A percentile compares a stretch with the other conserved stretches of the same genome.
These are phyloP conservation scores for Harpegnathos saltator DNA, from an alignment of 1,140 invertebrate species.

Conservation along the genomic window DNA sequence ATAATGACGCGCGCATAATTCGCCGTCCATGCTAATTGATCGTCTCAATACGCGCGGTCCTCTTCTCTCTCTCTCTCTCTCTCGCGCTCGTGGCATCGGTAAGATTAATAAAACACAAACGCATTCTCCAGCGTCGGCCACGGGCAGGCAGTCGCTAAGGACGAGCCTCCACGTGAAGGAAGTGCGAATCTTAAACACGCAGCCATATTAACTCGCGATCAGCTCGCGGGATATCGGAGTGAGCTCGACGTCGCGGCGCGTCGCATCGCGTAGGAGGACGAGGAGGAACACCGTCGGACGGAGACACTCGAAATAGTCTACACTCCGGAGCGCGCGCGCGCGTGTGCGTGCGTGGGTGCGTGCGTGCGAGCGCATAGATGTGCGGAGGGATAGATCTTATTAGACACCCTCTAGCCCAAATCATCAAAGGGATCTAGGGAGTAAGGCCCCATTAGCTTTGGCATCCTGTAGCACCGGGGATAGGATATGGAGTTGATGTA, in stretches of 20 bases:
- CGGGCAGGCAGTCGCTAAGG: no score
- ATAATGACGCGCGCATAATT: no score
- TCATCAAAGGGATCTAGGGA: conserved; percentile 72
- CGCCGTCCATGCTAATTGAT: no score
- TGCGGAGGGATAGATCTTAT: conserved; percentile 45
- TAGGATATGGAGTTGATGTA: conserved; percentile 63
- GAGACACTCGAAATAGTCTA: not conserved
- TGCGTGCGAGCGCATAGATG: conserved; percentile 34
- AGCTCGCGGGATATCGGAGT: conserved; percentile 19
- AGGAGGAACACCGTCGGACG: conserved; percentile 17
- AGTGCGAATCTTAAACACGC: not conserved
- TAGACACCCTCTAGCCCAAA: conserved; percentile 69
- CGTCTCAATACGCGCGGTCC: no score
- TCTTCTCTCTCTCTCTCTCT: no score
- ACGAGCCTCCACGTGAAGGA: not conserved
- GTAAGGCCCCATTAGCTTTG: conserved; percentile 70
- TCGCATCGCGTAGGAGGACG: no score
- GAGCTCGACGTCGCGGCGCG: conserved; percentile 4
- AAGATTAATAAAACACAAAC: no score
- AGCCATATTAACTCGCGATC: not conserved
- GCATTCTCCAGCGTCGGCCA: no score
- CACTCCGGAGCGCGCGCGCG: not conserved
- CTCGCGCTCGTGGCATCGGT: no score
- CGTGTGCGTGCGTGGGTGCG: conserved; percentile 1
- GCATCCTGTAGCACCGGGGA: conserved; percentile 52